Evolutionary conservation across 2,888 invertebrate genomes (phyloP), one percentile per base, ranked within the genome.

Genomic region (Ormyrus pomaceus): DNA sequence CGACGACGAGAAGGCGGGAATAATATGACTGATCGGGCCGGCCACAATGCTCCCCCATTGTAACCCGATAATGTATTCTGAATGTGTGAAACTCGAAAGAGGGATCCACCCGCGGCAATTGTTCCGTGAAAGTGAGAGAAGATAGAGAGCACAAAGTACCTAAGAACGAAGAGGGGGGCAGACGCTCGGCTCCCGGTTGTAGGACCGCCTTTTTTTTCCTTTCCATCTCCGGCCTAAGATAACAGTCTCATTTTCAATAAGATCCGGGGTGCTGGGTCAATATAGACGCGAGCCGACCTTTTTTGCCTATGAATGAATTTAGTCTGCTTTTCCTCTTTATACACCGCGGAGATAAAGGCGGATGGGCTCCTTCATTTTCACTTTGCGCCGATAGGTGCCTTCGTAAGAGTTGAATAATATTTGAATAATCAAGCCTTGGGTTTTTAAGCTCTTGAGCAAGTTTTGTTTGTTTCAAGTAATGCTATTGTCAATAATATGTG

Each of bases 31-130:
- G 82, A 82, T 82, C 80, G 71, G 82, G 82, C 10, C 7, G 84
- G 83, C 84, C 84, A 87, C 87, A 88, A 88, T 88, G 82, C 85
- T 87, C 88, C 87, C 87, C 83, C 83, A 88, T 89, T 85, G 88
- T 88, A 88, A 89, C 84, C 83, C 83, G 88, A 88, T 88, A 87
- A 88, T 87, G 86, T 86, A 87, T 87, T 86, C 86, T 85, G 85
- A 86, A 88, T 85, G 86, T 85, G 85, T 86, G 87, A 86, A 87
- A 85, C 85, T 85, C 84, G 84, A 86, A 84, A 10, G 13, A 53
- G 62, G 66, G 58, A 79, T 72, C 78, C 48, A n/a, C 72, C 68
- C 70, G 46, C 34, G 34, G 34, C 76, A 61, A 80, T 80, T 80
- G 80, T 80, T 80, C 62, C 69, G 45, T 65, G 69, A 74, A 79